Percentiles rank a stretch among this genome's conserved stretches.
phyloP scores from a whole-genome alignment of 37 sponge, comb jelly and placozoan genomes.

The Crambe crambe region DNA sequence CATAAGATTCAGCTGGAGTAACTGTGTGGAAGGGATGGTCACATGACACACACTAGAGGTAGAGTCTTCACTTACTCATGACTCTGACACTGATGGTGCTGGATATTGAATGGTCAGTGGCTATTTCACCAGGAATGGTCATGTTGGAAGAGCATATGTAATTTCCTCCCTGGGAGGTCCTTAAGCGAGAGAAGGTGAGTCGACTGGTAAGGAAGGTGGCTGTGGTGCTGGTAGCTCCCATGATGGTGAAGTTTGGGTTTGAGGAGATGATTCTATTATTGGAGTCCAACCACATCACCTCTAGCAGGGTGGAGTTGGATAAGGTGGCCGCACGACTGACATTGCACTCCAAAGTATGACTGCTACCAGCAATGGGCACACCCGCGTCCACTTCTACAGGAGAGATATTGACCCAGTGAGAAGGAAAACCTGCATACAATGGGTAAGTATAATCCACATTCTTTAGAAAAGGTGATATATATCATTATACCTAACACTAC shows the following conservation, averaged over 20 bases:
- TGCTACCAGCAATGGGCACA: constrained; percentile 12
- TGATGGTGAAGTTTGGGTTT: not conserved
- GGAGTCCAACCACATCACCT: constrained; percentile 3
- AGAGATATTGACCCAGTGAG: not conserved
- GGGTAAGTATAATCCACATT: not conserved
- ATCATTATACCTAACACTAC: not conserved
- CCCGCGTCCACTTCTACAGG: not conserved
- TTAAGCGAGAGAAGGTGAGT: not conserved
- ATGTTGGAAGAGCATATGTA: not conserved
- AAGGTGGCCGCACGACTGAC: not conserved
- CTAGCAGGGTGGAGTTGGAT: not conserved
- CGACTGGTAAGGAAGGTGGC: not conserved
- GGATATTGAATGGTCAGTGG: not conserved
- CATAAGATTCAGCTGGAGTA: not conserved
- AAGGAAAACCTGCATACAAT: constrained; percentile 5
- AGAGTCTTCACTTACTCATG: not conserved
- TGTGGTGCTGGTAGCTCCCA: not conserved
- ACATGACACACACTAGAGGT: not conserved
- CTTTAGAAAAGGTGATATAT: not conserved
- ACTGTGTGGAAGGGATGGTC: not conserved
- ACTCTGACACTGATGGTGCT: not conserved
- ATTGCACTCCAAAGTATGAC: not conserved
- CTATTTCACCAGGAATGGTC: constrained; percentile 10
- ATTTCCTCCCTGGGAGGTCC: constrained; percentile 16
- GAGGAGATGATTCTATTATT: not conserved